Base-by-base conservation (phyloP, 30 jellyfish, hydroid and myxozoan species). In the Pelagia noctiluca region DNA sequence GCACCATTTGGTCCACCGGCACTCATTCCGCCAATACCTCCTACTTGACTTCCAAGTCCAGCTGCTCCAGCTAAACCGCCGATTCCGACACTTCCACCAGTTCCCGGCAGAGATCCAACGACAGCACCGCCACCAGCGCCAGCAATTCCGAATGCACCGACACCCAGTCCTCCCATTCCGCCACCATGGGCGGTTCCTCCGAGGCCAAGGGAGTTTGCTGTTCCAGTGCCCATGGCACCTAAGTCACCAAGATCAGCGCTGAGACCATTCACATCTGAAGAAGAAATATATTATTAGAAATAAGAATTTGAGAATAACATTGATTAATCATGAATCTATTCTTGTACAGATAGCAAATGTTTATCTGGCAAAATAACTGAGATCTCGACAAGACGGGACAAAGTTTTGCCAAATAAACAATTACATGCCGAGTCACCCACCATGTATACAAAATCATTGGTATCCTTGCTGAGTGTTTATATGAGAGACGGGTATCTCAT, bases 91-190 rank as follows among this genome's bases (percentile, higher is more conserved):
- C 47, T 78, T 13, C 98, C 96, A 2, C 95, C 96, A 42, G 96
- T 86, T 23, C 98, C 98, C 11, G 81, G 81, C 30, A 92, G 42
- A 11, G 97, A 90, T 5, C 98, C 98, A 31, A 95, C 86, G 24
- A 80, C 50, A 22, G 97, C 98, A 10, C 98, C 98, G 37, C 98
- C 98, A 33, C 96, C 97, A 33, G 96, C 97, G 22, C 98, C 98
- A 10, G 87, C 82, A 32, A 92, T 53, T 7, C 98, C 98, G 61
- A 72, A 86, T 4, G 82, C 88, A 8, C 98, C 98, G n/a, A 96
- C 96, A 46, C 98, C 98, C 16, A 92, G 82, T 22, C 98, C 98
- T 29, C 60, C 89, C 90, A 92, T 35, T 5, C 96, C 98, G 30
- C 98, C 98, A 32, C 98, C 98, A 72, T 48, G 21, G 8, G 91